Conservation (phyloP, 2,797 vertebrate species). For the Saguinus oedipus region DNA sequence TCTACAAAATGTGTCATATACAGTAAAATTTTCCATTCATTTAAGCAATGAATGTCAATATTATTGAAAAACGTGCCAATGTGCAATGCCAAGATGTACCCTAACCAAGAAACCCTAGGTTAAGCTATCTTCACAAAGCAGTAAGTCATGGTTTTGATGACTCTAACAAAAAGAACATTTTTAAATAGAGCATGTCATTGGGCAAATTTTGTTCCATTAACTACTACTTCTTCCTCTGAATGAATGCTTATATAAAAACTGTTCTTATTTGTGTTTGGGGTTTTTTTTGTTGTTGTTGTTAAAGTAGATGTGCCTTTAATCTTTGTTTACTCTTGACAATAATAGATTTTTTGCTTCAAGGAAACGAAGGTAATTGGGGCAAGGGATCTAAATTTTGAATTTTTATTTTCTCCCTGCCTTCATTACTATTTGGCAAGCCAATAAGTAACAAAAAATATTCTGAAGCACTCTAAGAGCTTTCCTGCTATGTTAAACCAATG, state of each 20-base stretch:
- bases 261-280: background rate
- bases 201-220: conserved; percentile 6
- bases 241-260: background rate
- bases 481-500: conserved; percentile 48
- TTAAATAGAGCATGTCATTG: background rate
- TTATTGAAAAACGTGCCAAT: background rate
- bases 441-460: conserved; percentile 37
- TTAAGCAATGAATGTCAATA: background rate
- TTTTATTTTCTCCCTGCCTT: conserved; percentile 47
- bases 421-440: conserved; percentile 33
- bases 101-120: background rate
- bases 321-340: conserved; percentile 31
- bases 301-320: conserved; percentile 21
- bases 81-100: background rate
- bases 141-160: background rate
- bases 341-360: conserved; percentile 54
- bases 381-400: conserved; percentile 38
- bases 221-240: background rate
- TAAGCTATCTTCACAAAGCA: background rate
- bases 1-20: background rate
- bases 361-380: background rate
- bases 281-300: background rate
- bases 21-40: conserved; percentile 6
- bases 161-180: background rate
- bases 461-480: conserved; percentile 14